A percentile compares a stretch with the other conserved stretches of the same genome.
Evolutionary conservation across 2,888 invertebrate species (phyloP).

Genomic region (Tanypteryx hageni): DNA sequence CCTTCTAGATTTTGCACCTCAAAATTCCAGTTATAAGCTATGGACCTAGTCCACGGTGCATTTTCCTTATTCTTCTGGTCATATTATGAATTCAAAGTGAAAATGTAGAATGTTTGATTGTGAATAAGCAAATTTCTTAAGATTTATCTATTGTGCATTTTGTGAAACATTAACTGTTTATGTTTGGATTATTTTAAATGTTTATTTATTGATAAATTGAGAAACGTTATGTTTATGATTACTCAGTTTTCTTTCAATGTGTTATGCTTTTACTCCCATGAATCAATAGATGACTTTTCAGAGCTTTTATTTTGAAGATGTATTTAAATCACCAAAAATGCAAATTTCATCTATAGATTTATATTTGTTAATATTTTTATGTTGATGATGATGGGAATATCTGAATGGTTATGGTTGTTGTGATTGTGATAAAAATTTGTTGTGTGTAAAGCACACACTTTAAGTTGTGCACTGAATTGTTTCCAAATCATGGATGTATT

Average conservation of each 20-base stretch:
- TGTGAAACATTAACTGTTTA: conserved; percentile 52
- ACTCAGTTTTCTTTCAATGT: conserved; percentile 54
- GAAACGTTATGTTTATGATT: conserved; percentile 42
- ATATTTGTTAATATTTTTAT: conserved; percentile 56
- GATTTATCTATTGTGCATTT: conserved; percentile 48
- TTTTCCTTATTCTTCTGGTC: conserved; percentile 61
- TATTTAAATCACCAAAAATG: conserved; percentile 41
- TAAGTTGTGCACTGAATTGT: conserved; percentile 55
- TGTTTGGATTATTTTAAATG: conserved; percentile 57
- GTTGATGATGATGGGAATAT: conserved; percentile 54
- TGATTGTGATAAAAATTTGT: conserved; percentile 64
- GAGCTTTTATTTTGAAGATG: conserved; percentile 48
- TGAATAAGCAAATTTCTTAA: conserved; percentile 43
- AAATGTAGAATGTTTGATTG: conserved; percentile 60
- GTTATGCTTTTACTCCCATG: conserved; percentile 43
- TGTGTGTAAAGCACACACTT: conserved; percentile 54
- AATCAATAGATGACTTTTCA: conserved; percentile 55
- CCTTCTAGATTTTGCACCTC: conserved; percentile 61
- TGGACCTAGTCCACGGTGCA: conserved; percentile 54
- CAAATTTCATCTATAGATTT: conserved; percentile 47
- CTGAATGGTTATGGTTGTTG: conserved; percentile 64
- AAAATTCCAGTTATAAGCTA: conserved; percentile 59
- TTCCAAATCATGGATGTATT: conserved; percentile 43
- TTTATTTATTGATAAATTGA: conserved; percentile 56
- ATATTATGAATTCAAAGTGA: conserved; percentile 58